Base-by-base conservation (phyloP, 2,888 invertebrate genomes). In the Lissocephala sabroskyi region DNA sequence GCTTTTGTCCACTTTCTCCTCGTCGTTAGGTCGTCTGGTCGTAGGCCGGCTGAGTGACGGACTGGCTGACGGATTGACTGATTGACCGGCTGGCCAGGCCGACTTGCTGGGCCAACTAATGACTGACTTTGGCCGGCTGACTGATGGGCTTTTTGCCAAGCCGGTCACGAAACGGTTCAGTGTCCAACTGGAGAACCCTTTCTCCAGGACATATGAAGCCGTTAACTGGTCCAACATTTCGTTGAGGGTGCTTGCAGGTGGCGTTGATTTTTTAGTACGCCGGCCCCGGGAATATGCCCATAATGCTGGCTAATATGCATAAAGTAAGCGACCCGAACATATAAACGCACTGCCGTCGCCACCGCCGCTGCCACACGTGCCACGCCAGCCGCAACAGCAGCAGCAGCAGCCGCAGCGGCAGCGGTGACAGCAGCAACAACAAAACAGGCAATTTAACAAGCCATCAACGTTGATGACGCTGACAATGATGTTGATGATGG, bases 361-460 rank as follows among this genome's bases (percentile, higher is more conserved):
- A 48, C 19, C n/a, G n/a, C n/a, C n/a, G 16, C 13, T 46, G 35
- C 29, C 44, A 36, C 49, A 28, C 10, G 19, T 43, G 51, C 28
- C 43, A 51, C 50, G 52, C 18, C 49, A 40, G 42, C 32, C 14
- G 53, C 52, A 48, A 58, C 52, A 47, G 32, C 36, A 47, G 39
- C 56, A 45, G 32, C 41, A 47, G 45, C 41, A 39, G 29, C 45
- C 39, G 47, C 56, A 14, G 18, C 36, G 19, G 33, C 23, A 13
- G 17, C 18, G 6, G 33, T 26, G 29, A 35, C 14, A 18, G 28
- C 35, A 37, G 51, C 59, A 53, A 60, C 68, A 59, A 63, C 50
- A 70, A 71, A 76, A 77, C 78, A 65, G 68, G 70, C 79, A 76
- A 77, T 73, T 71, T 77, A 77, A 76, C 77, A 79, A 74, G 70